Evolutionary conservation across 2,113 vertebrate species (phyloP).

Genomic region (Lophius piscatorius): DNA sequence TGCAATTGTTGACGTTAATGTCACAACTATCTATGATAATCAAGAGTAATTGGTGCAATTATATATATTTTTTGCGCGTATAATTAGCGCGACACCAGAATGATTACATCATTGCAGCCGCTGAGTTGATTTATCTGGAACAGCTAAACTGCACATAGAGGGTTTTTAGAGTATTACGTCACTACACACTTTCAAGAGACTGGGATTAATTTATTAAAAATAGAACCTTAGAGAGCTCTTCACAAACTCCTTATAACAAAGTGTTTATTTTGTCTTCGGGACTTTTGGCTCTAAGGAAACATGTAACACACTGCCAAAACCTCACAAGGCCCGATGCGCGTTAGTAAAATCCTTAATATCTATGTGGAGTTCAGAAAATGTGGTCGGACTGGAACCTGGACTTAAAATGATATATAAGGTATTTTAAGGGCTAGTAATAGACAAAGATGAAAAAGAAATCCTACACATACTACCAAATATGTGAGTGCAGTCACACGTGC

Average conservation of each 20-base stretch:
- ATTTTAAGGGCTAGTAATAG: not conserved
- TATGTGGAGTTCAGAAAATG: slow-evolving; percentile 25
- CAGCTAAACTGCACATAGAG: not conserved
- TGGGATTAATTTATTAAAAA: not conserved
- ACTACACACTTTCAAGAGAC: not conserved
- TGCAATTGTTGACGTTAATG: too few species aligned
- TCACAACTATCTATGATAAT: too few species aligned
- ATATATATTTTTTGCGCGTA: too few species aligned
- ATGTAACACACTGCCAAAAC: slow-evolving; percentile 4
- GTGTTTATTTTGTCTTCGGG: not conserved
- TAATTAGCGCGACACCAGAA: too few species aligned
- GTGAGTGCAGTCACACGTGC: not conserved
- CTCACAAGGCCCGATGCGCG: not conserved
- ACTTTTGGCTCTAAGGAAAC: slow-evolving; percentile 32
- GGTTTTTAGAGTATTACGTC: not conserved
- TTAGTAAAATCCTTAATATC: slow-evolving; percentile 1
- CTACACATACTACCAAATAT: not conserved
- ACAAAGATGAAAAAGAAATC: not conserved
- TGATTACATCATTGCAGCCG: too few species aligned
- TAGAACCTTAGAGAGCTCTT: not conserved
- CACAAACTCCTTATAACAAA: too few species aligned
- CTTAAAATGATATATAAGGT: not conserved
- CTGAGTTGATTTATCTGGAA: too few species aligned
- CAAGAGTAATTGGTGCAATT: too few species aligned
- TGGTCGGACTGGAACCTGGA: slow-evolving; percentile 14